phyloP scores from a whole-genome alignment of 2,113 vertebrate species.

The Dipodomys merriami region DNA sequence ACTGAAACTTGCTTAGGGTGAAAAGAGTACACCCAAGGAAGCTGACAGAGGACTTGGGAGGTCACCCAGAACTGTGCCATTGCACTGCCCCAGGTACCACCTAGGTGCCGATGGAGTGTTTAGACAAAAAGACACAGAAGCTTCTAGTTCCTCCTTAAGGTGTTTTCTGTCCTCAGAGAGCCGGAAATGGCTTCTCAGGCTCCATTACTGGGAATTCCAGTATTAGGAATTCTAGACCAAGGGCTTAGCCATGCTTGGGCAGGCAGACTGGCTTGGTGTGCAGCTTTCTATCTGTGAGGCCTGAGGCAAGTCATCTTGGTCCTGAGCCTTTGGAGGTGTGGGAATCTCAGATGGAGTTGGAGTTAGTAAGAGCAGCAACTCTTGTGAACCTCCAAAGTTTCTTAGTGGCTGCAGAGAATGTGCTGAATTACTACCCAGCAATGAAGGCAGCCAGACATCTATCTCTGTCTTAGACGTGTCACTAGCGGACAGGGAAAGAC shows the following conservation, averaged over 20 bases:
- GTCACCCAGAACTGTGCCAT: neutral
- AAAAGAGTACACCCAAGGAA: neutral
- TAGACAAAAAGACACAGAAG: neutral
- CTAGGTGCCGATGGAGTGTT: neutral
- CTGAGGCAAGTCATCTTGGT: neutral
- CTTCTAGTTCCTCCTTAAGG: neutral
- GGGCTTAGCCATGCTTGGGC: neutral
- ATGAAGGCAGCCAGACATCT: neutral
- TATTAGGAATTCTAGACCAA: neutral
- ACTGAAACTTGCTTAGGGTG: neutral
- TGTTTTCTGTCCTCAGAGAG: neutral
- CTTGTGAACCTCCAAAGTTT: neutral
- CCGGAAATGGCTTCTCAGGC: neutral
- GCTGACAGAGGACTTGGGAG: neutral
- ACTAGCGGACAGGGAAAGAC: neutral
- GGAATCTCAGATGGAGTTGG: neutral
- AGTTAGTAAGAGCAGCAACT: neutral
- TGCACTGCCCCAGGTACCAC: accelerated
- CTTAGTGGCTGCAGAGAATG: neutral
- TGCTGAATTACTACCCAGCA: neutral
- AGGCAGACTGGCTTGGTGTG: accelerated
- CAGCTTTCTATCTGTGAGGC: neutral
- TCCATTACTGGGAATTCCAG: neutral
- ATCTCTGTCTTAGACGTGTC: neutral
- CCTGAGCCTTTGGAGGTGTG: neutral